Base-by-base conservation (phyloP, 2,113 vertebrate species). In the Atractosteus spatula region DNA sequence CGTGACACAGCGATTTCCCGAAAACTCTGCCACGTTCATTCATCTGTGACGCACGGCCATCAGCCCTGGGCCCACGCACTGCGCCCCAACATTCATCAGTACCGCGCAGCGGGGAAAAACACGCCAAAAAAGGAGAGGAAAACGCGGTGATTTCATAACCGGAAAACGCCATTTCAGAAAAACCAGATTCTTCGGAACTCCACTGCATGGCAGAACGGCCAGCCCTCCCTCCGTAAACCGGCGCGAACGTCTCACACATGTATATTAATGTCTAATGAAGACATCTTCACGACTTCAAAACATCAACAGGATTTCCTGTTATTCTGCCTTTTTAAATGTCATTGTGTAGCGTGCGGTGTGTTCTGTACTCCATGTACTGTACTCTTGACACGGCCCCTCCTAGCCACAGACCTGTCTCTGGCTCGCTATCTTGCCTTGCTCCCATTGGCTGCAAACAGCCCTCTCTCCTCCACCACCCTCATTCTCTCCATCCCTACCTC, bases 281-380 rank as follows among this genome's bases (percentile, higher is more conserved):
- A 29, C 29, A 77, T 79, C 80, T 66, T 44, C 71, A 80, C 69
- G 74, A 81, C 78, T 85, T 81, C 70, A 84, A 72, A 79, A 77
- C 81, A 82, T 47, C n/a, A 66, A 66, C 84, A 91, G 86, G 88
- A 90, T 91, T 87, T 92, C 89, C 89, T 91, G 90, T 91, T 90
- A 7, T 87, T 89, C 73, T 87, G 62, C 76, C 78, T 79, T 62
- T 80, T 59, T 87, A 91, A 91, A 91, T 89, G 89, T 91, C 89
- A 88, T 70, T 16, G 11, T n/a, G 29, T 51, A 17, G 8, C n/a
- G 66, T 54, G 42, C 13, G n/a, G 42, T 10, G 29, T 29, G 29
- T 29, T n/a, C 64, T 66, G 64, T 8, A 10, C 47, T 7, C 47
- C 10, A 51, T 5, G 5, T 5, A 5, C 47, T 51, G 47, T 51